Conservation (phyloP, 2,113 vertebrate genomes). For the Crypturellus undulatus region DNA sequence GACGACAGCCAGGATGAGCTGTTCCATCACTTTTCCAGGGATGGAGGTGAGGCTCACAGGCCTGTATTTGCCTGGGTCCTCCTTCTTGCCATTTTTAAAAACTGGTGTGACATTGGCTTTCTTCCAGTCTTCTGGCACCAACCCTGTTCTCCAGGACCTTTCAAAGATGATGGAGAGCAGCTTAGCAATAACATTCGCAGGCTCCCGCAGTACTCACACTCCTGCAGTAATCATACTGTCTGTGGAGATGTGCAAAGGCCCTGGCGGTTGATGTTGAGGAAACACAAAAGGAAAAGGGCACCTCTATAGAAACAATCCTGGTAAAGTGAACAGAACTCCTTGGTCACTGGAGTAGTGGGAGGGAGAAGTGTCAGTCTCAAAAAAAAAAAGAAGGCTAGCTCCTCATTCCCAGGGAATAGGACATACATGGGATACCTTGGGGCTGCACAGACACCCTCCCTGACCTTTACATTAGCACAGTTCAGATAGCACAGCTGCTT, state of each 20-base stretch:
- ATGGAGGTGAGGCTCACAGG: too few species aligned
- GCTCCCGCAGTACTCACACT: too few species aligned
- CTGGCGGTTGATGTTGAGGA: neutral
- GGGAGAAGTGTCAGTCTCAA: neutral
- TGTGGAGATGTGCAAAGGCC: neutral
- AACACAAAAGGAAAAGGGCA: neutral
- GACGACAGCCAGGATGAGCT: too few species aligned
- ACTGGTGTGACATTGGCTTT: too few species aligned
- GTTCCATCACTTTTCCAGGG: too few species aligned
- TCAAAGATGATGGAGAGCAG: too few species aligned
- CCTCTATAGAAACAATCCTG: neutral
- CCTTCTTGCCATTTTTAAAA: too few species aligned
- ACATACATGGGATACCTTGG: neutral
- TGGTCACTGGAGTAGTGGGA: neutral
- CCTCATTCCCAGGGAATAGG: neutral
- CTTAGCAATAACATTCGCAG: too few species aligned
- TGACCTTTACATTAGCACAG: neutral
- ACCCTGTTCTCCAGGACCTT: too few species aligned
- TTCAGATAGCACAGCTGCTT: neutral
- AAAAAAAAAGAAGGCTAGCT: neutral
- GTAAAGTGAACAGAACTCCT: neutral
- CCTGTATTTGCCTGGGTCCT: too few species aligned
- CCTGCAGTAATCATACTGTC: neutral
- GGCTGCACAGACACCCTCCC: neutral
- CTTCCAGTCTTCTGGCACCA: too few species aligned